Percentiles rank a stretch among this genome's conserved stretches.
These are phyloP conservation scores for Lordiphosa andalusiaca DNA, from an alignment of 2,888 invertebrate species.

Conservation along the genomic window DNA sequence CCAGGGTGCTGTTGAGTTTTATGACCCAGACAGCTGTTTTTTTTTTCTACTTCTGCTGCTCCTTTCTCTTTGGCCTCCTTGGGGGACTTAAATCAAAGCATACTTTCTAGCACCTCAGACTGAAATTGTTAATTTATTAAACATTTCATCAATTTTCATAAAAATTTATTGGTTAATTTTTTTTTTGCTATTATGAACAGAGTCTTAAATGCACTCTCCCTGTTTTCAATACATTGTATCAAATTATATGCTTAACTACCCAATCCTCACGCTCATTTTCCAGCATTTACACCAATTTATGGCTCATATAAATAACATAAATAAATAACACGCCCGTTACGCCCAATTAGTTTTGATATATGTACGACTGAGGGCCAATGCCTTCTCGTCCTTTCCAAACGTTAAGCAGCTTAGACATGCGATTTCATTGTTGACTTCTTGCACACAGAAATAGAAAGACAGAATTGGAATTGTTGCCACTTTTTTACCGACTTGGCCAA, in stretches of 20 bases:
- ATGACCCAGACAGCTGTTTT: slow-evolving; percentile 67
- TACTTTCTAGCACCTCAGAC: slow-evolving; percentile 33
- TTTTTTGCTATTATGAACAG: too few relatives aligned
- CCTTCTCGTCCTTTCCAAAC: background rate
- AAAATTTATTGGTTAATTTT: too few relatives aligned
- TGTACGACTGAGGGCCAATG: background rate
- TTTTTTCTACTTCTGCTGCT: too few relatives aligned
- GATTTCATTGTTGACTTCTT: slow-evolving; percentile 44
- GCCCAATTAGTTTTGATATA: slow-evolving; percentile 63
- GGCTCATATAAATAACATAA: slow-evolving; percentile 14
- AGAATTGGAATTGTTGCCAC: slow-evolving; percentile 16
- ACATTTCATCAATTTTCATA: too few relatives aligned
- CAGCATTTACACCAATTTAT: slow-evolving; percentile 7
- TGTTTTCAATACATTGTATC: too few relatives aligned
- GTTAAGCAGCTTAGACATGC: slow-evolving; percentile 45
- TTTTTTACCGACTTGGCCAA: slow-evolving; percentile 19
- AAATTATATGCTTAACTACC: too few relatives aligned
- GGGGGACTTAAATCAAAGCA: slow-evolving; percentile 48
- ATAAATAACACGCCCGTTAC: slow-evolving; percentile 47
- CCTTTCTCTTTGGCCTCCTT: background rate
- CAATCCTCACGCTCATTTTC: background rate
- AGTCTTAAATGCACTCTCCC: slow-evolving; percentile 7
- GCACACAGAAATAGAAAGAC: background rate
- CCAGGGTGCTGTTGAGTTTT: slow-evolving; percentile 61
- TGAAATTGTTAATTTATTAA: background rate